A percentile compares a stretch with the other conserved stretches of the same genome.
phyloP scores from a whole-genome alignment of 2,113 vertebrate species.

The Mustela lutreola region DNA sequence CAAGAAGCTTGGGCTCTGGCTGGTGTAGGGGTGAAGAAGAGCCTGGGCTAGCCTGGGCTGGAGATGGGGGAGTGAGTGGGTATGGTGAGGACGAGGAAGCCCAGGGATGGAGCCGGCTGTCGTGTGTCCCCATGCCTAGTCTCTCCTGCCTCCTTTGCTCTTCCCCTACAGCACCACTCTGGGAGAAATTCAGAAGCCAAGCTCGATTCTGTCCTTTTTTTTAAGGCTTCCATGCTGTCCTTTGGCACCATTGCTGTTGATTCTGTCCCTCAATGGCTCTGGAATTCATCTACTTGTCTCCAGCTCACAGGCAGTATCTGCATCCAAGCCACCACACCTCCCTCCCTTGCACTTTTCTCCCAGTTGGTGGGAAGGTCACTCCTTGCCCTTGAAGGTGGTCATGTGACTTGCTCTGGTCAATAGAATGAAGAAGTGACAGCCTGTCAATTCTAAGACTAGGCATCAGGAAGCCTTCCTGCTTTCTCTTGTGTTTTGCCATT shows the following conservation, averaged over 20 bases:
- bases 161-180: accelerated
- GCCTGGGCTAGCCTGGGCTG: too few species aligned
- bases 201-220: accelerated
- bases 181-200: not conserved
- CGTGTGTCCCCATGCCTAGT: accelerated
- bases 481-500: accelerated
- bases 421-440: not conserved
- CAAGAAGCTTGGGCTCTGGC: not conserved
- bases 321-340: not conserved
- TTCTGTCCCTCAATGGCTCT: not conserved
- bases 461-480: too few species aligned
- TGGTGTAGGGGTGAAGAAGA: not conserved
- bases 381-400: not conserved
- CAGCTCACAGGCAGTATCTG: accelerated
- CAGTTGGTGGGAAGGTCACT: not conserved
- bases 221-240: accelerated
- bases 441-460: not conserved
- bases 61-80: too few species aligned
- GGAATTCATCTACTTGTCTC: not conserved
- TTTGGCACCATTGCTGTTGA: accelerated
- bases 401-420: not conserved
- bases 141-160: not conserved
- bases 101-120: not conserved
- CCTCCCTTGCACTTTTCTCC: not conserved
- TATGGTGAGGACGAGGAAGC: not conserved